Evolutionary conservation across 1,140 invertebrate genomes (phyloP), one percentile per base, ranked within the genome.

Genomic region (Melitaea cinxia): DNA sequence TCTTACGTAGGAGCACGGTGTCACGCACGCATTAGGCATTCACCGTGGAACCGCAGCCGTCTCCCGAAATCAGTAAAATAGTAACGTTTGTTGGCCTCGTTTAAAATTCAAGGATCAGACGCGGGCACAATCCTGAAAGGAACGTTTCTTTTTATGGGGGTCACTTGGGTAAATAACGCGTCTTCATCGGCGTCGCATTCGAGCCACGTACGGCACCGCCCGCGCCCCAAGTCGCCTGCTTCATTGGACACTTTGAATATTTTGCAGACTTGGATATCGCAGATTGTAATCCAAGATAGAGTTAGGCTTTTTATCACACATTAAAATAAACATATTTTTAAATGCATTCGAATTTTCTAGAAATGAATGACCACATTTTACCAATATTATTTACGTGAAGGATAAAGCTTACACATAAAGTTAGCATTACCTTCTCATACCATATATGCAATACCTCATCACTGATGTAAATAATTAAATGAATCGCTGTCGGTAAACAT

Each of bases 21-120:
- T 55, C 52, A 55, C 56, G 56, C 49, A 19, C 70, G 61, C 75
- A 80, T 81, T 75, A 72, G 68, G 71, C 67, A 82, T 82, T 80
- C 78, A 56, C 60, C 71, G 65, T 63, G 47, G 37, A 70, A 42
- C 57, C 63, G 28, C 35, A 49, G 60, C 35, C 65, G 39, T 58
- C 30, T 33, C 56, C 73, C 71, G 64, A 79, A 82, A 85, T 85
- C 79, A 80, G 75, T 82, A 77, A 77, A 80, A 76, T 77, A 75
- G 71, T 69, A 57, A 69, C 74, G 77, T 80, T 74, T 75, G 70
- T 57, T 62, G 66, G 69, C 66, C 70, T 76, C 26, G 75, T 78
- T 85, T 85, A 82, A 83, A 83, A 83, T 85, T 85, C 83, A 79
- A 82, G 70, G 72, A 77, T 75, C 77, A 75, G 68, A 69, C 78